phyloP scores from a whole-genome alignment of 2,888 invertebrate genomes.

The Cryptosula pallasiana region DNA sequence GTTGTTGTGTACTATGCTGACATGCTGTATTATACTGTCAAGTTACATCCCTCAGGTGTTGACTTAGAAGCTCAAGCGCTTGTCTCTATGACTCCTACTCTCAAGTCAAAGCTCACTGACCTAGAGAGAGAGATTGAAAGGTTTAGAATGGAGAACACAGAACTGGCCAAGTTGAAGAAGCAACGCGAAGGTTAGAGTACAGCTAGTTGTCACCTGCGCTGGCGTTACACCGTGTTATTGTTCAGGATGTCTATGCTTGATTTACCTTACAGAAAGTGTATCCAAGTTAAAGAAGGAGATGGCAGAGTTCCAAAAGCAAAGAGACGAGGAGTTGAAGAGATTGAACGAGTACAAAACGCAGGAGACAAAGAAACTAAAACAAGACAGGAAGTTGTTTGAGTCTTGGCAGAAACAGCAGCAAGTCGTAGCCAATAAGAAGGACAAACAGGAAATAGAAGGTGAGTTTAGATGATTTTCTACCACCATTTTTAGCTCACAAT shows the following conservation, averaged over 20 bases:
- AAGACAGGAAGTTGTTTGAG: slow-evolving; percentile 51
- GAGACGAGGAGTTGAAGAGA: slow-evolving; percentile 41
- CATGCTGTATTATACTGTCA: too few relatives aligned
- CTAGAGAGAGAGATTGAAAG: slow-evolving; percentile 50
- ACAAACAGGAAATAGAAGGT: slow-evolving; percentile 50
- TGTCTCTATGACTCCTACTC: slow-evolving; percentile 22
- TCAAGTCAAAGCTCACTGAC: slow-evolving; percentile 48
- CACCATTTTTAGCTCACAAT: too few relatives aligned
- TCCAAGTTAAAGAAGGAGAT: slow-evolving; percentile 48
- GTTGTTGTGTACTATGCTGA: too few relatives aligned
- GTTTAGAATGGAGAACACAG: slow-evolving; percentile 47
- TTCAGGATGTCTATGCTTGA: not conserved
- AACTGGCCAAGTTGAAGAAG: slow-evolving; percentile 40
- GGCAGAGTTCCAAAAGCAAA: slow-evolving; percentile 48
- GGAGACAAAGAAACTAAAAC: slow-evolving; percentile 50
- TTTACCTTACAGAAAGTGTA: slow-evolving; percentile 39
- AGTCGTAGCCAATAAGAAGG: slow-evolving; percentile 46
- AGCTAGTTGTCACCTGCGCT: too few relatives aligned
- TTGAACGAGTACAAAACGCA: slow-evolving; percentile 46
- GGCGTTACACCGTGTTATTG: too few relatives aligned
- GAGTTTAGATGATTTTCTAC: too few relatives aligned
- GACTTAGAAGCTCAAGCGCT: slow-evolving; percentile 11
- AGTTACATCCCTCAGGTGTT: too few relatives aligned
- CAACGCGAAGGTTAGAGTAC: slow-evolving; percentile 41
- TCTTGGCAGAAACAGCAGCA: slow-evolving; percentile 46